Conservation (phyloP, 2,797 vertebrate species). For the Lacerta agilis region DNA sequence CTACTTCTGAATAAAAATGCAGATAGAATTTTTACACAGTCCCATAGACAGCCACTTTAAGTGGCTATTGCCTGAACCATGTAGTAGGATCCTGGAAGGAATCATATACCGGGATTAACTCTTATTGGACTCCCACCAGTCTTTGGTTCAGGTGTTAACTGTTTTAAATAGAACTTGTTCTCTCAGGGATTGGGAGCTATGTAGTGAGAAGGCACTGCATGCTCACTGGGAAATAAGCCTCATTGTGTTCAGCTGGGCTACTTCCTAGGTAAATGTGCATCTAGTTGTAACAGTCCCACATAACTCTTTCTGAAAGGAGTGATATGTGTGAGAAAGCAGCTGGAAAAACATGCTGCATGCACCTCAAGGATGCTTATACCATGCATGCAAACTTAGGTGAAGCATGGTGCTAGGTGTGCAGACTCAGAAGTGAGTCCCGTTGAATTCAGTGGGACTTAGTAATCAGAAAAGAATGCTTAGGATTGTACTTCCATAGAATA, state of each 20-base stretch:
- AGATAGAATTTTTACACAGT: not conserved
- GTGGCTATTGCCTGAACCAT: not conserved
- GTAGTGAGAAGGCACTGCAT: not conserved
- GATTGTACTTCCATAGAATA: not conserved
- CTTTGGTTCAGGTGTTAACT: not conserved
- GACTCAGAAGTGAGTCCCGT: not conserved
- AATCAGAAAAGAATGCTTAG: not conserved
- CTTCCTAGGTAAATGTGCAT: not conserved
- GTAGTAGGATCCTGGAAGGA: too few relatives aligned
- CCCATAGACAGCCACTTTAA: not conserved
- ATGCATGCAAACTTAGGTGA: constrained; percentile 7
- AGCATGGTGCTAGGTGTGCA: constrained; percentile 42
- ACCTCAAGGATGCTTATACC: not conserved
- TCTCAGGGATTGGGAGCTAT: not conserved
- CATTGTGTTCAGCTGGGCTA: not conserved
- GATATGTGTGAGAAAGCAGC: not conserved
- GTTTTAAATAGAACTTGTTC: not conserved
- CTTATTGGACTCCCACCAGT: not conserved
- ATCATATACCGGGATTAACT: not conserved
- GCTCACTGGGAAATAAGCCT: not conserved
- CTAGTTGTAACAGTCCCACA: not conserved
- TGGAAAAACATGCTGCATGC: not conserved
- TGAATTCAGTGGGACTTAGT: not conserved
- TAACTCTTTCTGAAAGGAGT: not conserved
- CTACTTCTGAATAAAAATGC: not conserved